These are phyloP conservation scores for Drosophila flavopinicola DNA, from an alignment of 2,888 invertebrate genomes.

Conservation along the genomic window DNA sequence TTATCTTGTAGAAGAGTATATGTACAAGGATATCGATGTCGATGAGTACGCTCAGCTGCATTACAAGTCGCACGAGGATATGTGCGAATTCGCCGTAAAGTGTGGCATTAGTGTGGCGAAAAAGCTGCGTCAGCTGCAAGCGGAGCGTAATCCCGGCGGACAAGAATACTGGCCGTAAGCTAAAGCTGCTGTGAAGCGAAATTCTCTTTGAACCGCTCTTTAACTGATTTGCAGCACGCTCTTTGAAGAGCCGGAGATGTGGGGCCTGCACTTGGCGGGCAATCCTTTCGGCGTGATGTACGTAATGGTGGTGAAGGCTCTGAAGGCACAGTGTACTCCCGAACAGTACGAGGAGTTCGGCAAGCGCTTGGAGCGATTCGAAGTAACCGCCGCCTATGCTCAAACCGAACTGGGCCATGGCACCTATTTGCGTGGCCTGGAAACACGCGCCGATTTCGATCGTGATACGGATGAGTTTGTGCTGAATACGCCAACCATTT, in stretches of 20 bases:
- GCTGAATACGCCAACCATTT: slow-evolving; percentile 93
- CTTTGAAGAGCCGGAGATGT: slow-evolving; percentile 52
- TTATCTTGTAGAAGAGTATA: slow-evolving; percentile 39
- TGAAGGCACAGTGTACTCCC: slow-evolving; percentile 93
- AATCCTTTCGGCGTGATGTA: slow-evolving; percentile 89
- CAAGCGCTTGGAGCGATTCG: slow-evolving; percentile 90
- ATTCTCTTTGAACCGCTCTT: neutral
- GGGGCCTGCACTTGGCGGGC: slow-evolving; percentile 67
- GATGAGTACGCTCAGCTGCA: slow-evolving; percentile 35
- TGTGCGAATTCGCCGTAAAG: slow-evolving; percentile 59
- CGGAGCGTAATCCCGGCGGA: slow-evolving; percentile 86
- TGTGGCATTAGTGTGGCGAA: slow-evolving; percentile 85
- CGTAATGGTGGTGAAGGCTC: slow-evolving; percentile 94
- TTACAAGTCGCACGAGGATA: slow-evolving; percentile 75
- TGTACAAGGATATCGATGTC: slow-evolving; percentile 51
- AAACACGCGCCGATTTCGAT: slow-evolving; percentile 97
- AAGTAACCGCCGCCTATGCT: slow-evolving; percentile 96
- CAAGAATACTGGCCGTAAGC: slow-evolving; percentile 81
- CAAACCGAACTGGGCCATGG: slow-evolving; percentile 98
- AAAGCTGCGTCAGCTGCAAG: slow-evolving; percentile 89
- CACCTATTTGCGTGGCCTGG: slow-evolving; percentile 94
- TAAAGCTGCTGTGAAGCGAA: neutral
- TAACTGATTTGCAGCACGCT: slow-evolving; percentile 32
- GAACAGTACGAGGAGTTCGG: slow-evolving; percentile 96
- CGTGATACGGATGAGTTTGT: slow-evolving; percentile 92